Percentiles rank a stretch among this genome's conserved stretches.
These are phyloP conservation scores for Adelges cooleyi DNA, from an alignment of 1,140 invertebrate genomes.

Conservation along the genomic window DNA sequence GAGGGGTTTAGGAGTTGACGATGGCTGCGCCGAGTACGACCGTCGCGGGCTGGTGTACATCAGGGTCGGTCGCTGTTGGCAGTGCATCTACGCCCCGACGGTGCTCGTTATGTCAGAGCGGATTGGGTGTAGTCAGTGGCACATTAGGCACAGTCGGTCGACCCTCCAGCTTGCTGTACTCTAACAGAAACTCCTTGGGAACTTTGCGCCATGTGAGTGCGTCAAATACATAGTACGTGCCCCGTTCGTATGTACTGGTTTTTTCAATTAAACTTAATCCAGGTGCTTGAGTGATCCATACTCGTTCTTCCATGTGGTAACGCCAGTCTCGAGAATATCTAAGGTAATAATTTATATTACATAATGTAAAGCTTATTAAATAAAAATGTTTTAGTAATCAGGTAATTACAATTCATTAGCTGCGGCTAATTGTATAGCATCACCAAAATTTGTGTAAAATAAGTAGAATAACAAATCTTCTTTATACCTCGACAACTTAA, in stretches of 20 bases:
- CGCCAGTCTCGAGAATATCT: slow-evolving; percentile 96
- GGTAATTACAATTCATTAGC: slow-evolving; percentile 84
- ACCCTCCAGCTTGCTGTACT: slow-evolving; percentile 93
- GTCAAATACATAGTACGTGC: slow-evolving; percentile 99
- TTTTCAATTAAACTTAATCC: slow-evolving; percentile 86
- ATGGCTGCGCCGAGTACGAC: slow-evolving; percentile 20
- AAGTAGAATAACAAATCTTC: slow-evolving; percentile 98
- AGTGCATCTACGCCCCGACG: slow-evolving; percentile 25
- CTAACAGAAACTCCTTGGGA: slow-evolving; percentile 91
- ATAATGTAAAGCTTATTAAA: background rate
- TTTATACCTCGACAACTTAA: slow-evolving; percentile 92
- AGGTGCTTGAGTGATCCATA: slow-evolving; percentile 96
- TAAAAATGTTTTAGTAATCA: background rate
- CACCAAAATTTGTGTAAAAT: slow-evolving; percentile 97
- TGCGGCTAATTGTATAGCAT: slow-evolving; percentile 91
- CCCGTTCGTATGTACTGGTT: slow-evolving; percentile 87
- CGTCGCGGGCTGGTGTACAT: slow-evolving; percentile 21
- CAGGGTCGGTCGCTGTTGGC: slow-evolving; percentile 21
- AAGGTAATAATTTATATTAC: background rate
- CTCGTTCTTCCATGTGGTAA: slow-evolving; percentile 97
- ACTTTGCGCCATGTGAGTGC: slow-evolving; percentile 92
- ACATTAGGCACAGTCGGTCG: slow-evolving; percentile 47
- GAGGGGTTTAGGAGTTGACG: slow-evolving; percentile 25
- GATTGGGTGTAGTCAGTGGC: slow-evolving; percentile 22
- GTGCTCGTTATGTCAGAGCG: slow-evolving; percentile 26